Conservation (phyloP, 2,113 vertebrate genomes). For the Carassius carassius region DNA sequence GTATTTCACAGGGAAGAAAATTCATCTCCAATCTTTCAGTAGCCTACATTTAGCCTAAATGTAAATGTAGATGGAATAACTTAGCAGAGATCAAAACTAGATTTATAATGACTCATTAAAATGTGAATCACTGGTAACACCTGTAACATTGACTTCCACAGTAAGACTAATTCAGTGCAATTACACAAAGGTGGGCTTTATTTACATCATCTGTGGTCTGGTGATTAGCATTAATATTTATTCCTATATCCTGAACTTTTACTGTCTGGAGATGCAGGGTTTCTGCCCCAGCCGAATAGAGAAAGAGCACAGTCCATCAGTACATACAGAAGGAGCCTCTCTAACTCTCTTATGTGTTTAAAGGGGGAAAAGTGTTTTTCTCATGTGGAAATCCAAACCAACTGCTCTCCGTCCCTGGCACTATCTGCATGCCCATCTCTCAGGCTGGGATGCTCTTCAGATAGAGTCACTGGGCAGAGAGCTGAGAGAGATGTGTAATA, state of each 20-base stretch:
- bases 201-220: background rate
- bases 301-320: background rate
- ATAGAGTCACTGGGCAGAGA: slow-evolving; percentile 34
- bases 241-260: background rate
- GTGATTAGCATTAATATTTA: background rate
- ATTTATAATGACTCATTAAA: too few species aligned
- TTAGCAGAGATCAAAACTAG: too few species aligned
- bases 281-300: background rate
- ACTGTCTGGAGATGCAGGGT: background rate
- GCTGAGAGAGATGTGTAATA: slow-evolving; percentile 26
- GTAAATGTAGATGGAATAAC: too few species aligned
- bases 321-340: slow-evolving; percentile 15
- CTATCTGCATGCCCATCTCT: background rate
- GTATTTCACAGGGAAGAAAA: too few species aligned
- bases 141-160: too few species aligned
- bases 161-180: too few species aligned
- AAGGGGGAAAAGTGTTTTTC: background rate
- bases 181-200: too few species aligned
- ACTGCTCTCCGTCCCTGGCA: slow-evolving; percentile 22
- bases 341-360: background rate
- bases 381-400: slow-evolving; percentile 1
- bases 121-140: too few species aligned
- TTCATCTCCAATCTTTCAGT: too few species aligned
- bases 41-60: too few species aligned
- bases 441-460: slow-evolving; percentile 19